phyloP scores from a whole-genome alignment of 2,797 vertebrate genomes.

The Pseudomugil tenellus region DNA sequence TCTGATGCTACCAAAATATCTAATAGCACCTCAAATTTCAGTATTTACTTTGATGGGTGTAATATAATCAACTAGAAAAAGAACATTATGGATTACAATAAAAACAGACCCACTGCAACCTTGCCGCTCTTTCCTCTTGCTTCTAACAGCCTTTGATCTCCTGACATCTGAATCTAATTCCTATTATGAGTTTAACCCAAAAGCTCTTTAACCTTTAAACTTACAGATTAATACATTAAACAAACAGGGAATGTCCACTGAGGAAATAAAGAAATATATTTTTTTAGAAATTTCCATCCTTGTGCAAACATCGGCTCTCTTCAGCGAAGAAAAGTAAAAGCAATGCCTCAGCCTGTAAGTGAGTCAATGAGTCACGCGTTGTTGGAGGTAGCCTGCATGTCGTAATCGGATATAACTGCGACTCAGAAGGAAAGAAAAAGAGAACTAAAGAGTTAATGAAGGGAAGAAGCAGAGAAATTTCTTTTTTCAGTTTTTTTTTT shows the following conservation, averaged over 20 bases:
- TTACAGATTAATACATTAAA: conserved; percentile 7
- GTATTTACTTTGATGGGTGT: not conserved
- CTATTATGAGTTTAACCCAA: not conserved
- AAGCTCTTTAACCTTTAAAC: not conserved
- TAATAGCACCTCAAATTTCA: not conserved
- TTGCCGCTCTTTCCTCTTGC: not conserved
- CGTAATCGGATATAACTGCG: conserved; percentile 80
- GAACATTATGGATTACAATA: not conserved
- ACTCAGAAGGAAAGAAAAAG: conserved; percentile 59
- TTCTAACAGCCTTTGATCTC: conserved; percentile 2
- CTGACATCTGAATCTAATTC: not conserved
- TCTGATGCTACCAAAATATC: too few relatives aligned
- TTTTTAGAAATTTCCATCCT: conserved; percentile 35
- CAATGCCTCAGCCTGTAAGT: conserved; percentile 43
- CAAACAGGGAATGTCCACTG: not conserved
- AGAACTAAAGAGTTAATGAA: conserved; percentile 33
- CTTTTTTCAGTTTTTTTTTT: conserved; percentile 58
- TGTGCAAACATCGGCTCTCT: conserved; percentile 46
- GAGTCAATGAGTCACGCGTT: conserved; percentile 83
- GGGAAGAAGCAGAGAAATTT: conserved; percentile 41
- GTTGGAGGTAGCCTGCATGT: conserved; percentile 80
- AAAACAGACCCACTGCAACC: not conserved
- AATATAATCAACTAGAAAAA: not conserved
- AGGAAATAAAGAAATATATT: conserved; percentile 13
- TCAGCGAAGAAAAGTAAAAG: conserved; percentile 43